Evolutionary conservation across 1,140 invertebrate species (phyloP), one percentile per base, ranked within the genome.

Genomic region (Zaprionus taronus): DNA sequence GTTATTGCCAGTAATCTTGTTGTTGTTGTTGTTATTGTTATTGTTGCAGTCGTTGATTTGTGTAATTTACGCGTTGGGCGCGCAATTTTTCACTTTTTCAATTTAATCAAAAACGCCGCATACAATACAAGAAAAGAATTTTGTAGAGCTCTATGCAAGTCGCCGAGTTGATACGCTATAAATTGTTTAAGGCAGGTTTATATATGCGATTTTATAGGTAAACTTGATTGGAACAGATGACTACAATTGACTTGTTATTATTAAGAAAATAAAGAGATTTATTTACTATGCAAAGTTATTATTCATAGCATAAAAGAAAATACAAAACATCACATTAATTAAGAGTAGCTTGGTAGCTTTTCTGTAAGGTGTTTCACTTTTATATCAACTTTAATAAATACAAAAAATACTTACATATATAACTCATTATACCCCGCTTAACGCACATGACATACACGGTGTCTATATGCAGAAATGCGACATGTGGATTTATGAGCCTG

Each of bases 11-110:
- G 36, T 38, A 38, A 38, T 38, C n/a, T 66, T 41, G 7, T 66
- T 22, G 9, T 22, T 69, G 31, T 38, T 70, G 11, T 3, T 22
- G 47, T 51, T 61, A 31, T 70, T 71, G 60, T 58, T 70, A 41
- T 76, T 70, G 55, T 61, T 68, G 57, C 47, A 51, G 66, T 55
- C 69, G 83, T 83, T 86, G 83, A 86, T 87, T 86, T 86, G 77
- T 83, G 80, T 86, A 87, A 86, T 86, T 87, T 83, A 70, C 83
- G 83, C 80, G 62, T 65, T 80, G 68, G 70, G 64, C 56, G 68
- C 56, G 66, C 73, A 80, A 89, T 87, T 86, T 89, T 86, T 75
- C 36, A 57, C 77, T 83, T 87, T 89, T 86, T 75, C 57, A 63
- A 87, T 86, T 86, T 83, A 77, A 80, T 83, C 53, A 73, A 86